phyloP scores from a whole-genome alignment of 2,797 vertebrate species.

The Typhlichthys subterraneus region DNA sequence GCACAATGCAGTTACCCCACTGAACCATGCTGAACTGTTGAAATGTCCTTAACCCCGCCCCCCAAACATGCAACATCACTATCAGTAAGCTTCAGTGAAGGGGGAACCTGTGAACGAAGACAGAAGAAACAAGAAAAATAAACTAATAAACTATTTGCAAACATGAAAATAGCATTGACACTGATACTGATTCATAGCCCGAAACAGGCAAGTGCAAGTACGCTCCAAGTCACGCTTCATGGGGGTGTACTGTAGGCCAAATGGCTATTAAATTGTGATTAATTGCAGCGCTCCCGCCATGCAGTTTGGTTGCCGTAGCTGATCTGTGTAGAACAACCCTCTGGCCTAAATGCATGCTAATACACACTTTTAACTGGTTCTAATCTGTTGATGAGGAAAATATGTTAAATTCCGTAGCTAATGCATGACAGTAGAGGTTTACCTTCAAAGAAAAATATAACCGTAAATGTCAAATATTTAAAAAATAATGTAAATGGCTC shows the following conservation, averaged over 20 bases:
- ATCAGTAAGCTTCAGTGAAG: slow-evolving; percentile 31
- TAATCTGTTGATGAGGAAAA: no score
- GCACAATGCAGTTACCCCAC: slow-evolving; percentile 33
- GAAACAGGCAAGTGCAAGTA: not conserved
- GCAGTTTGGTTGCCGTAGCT: slow-evolving; percentile 2
- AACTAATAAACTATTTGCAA: not conserved
- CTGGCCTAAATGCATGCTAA: no score
- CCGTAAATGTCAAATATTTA: no score
- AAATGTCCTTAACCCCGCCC: slow-evolving; percentile 27
- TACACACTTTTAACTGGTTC: no score
- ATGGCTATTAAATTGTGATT: slow-evolving; percentile 49
- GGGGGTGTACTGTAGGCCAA: slow-evolving; percentile 18
- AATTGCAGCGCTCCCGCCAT: slow-evolving; percentile 53
- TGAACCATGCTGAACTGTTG: slow-evolving; percentile 32
- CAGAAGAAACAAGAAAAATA: slow-evolving; percentile 24
- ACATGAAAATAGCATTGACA: not conserved
- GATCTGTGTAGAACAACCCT: no score
- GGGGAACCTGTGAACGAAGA: slow-evolving; percentile 29
- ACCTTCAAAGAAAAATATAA: no score
- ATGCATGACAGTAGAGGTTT: no score
- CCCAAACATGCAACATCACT: no score
- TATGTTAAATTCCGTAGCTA: no score
- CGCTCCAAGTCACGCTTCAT: not conserved
- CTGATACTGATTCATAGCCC: not conserved
- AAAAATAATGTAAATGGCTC: no score